A percentile compares a stretch with the other conserved stretches of the same genome.
Conservation (phyloP, 2,113 vertebrate species). For the Pagrus major region DNA sequence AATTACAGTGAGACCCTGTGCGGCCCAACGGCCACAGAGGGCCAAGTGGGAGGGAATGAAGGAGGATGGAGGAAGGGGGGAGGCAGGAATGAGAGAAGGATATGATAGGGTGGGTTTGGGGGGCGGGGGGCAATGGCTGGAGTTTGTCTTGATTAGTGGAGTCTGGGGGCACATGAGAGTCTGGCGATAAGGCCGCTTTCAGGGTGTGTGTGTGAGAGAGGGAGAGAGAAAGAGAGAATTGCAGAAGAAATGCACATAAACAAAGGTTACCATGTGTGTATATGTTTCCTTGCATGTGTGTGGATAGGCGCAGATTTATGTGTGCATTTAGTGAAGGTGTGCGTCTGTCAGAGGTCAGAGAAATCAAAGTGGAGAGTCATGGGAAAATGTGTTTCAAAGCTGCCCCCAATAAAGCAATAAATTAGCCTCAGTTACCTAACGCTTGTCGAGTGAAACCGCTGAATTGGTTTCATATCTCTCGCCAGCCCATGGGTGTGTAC, state of each 20-base stretch:
- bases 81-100: slow-evolving; percentile 82
- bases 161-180: slow-evolving; percentile 82
- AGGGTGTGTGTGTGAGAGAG: slow-evolving; percentile 40
- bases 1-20: slow-evolving; percentile 88
- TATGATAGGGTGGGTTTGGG: slow-evolving; percentile 68
- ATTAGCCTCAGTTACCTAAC: slow-evolving; percentile 42
- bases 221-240: slow-evolving; percentile 6
- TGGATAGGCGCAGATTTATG: slow-evolving; percentile 35
- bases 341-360: slow-evolving; percentile 63
- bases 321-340: slow-evolving; percentile 58
- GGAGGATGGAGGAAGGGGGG: slow-evolving; percentile 59
- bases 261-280: slow-evolving; percentile 48
- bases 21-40: slow-evolving; percentile 81
- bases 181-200: slow-evolving; percentile 76
- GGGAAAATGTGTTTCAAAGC: slow-evolving; percentile 69
- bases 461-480: slow-evolving; percentile 60
- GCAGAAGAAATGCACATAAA: slow-evolving; percentile 53
- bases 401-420: slow-evolving; percentile 57
- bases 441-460: slow-evolving; percentile 30
- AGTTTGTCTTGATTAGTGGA: slow-evolving; percentile 92
- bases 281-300: slow-evolving; percentile 18
- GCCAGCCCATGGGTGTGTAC: neutral
- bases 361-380: slow-evolving; percentile 60
- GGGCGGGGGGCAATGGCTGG: slow-evolving; percentile 75
- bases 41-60: slow-evolving; percentile 78